These are phyloP conservation scores for Eurosta solidaginis DNA, from an alignment of 1,140 invertebrate species.

Conservation along the genomic window DNA sequence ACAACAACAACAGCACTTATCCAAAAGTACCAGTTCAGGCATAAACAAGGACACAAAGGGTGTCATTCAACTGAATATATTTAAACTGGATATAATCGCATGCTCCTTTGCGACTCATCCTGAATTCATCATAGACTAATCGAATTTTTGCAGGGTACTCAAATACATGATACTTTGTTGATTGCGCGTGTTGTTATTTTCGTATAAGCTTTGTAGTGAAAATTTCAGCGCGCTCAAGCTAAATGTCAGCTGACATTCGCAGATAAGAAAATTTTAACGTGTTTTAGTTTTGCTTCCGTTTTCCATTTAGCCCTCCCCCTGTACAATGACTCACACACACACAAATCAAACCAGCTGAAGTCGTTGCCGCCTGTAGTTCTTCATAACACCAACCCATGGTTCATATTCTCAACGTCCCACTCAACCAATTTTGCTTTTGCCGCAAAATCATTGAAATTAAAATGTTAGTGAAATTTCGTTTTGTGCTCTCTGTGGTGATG, in stretches of 20 bases:
- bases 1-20: no score
- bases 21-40: no score
- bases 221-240: slow-evolving; percentile 1
- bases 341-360: not conserved
- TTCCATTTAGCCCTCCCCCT: not conserved
- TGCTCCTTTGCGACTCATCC: no score
- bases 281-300: slow-evolving; percentile 1
- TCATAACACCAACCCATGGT: not conserved
- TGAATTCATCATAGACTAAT: no score
- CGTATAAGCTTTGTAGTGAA: not conserved
- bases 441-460: slow-evolving; percentile 18
- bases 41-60: no score
- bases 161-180: no score
- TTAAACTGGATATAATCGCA: no score
- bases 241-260: slow-evolving; percentile 31
- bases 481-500: not conserved
- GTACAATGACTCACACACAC: not conserved
- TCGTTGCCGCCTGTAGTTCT: not conserved
- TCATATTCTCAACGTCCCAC: not conserved
- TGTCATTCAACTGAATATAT: no score
- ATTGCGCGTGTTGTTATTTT: not conserved
- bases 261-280: slow-evolving; percentile 30
- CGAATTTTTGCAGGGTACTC: no score
- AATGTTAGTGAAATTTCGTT: slow-evolving; percentile 21
- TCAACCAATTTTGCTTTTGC: not conserved